Evolutionary conservation across 2,888 invertebrate species (phyloP).

Genomic region (Sussaba pulchella): DNA sequence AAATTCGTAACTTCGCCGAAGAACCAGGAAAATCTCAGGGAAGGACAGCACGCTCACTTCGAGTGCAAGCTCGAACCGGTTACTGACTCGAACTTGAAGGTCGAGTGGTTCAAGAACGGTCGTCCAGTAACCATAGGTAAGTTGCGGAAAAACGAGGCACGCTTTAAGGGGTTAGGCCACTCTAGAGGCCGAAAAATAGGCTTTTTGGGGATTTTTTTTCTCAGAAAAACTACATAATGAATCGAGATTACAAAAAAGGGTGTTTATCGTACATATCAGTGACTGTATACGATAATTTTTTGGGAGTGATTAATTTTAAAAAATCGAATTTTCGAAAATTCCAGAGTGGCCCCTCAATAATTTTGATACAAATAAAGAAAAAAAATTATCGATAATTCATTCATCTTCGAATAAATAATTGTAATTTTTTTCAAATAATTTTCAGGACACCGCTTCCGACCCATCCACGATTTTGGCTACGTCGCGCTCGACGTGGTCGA

Average conservation of each 20-base stretch:
- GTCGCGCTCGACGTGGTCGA: constrained; percentile 98
- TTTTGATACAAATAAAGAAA: too few relatives aligned
- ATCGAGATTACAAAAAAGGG: too few relatives aligned
- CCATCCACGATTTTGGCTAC: constrained; percentile 99
- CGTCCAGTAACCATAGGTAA: constrained; percentile 95
- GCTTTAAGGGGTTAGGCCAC: too few relatives aligned
- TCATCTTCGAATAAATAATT: neutral
- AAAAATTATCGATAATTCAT: neutral
- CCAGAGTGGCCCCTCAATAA: too few relatives aligned
- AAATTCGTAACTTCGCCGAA: constrained; percentile 95
- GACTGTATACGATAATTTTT: too few relatives aligned
- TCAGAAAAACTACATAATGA: too few relatives aligned
- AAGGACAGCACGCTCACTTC: constrained; percentile 97
- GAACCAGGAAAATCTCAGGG: constrained; percentile 92
- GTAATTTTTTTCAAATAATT: constrained; percentile 31
- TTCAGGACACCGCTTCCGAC: constrained; percentile 95
- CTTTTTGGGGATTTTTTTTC: too few relatives aligned
- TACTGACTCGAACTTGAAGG: constrained; percentile 97
- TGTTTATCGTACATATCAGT: too few relatives aligned
- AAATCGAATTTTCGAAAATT: too few relatives aligned
- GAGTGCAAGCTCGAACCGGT: constrained; percentile 99
- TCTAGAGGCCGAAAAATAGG: too few relatives aligned
- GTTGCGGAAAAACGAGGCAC: neutral
- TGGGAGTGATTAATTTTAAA: too few relatives aligned
- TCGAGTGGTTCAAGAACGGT: constrained; percentile 98